A percentile compares a stretch with the other conserved stretches of the same genome.
phyloP scores from a whole-genome alignment of 2,888 invertebrate genomes.

The Catocala nupta region DNA sequence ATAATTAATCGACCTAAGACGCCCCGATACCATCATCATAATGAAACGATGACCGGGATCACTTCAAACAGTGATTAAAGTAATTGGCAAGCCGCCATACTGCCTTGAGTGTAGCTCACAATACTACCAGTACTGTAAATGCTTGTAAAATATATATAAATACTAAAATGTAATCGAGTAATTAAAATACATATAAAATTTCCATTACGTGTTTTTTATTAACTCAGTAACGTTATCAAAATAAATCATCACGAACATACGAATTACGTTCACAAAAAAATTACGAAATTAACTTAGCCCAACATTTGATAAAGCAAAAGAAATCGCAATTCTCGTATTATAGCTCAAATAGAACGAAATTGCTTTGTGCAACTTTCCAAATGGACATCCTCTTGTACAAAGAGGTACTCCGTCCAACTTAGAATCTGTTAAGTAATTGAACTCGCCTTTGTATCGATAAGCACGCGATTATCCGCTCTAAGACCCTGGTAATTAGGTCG shows the following conservation, averaged over 20 bases:
- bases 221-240: no score
- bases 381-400: conserved; percentile 55
- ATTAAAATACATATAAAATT: no score
- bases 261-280: background rate
- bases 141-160: no score
- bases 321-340: conserved; percentile 42
- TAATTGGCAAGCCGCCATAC: no score
- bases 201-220: no score
- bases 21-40: no score
- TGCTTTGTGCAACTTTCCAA: conserved; percentile 57
- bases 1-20: no score
- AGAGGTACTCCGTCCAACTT: conserved; percentile 52
- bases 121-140: no score
- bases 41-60: no score
- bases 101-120: no score
- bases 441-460: conserved; percentile 49
- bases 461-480: conserved; percentile 46
- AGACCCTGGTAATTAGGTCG: conserved; percentile 23
- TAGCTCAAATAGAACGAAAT: conserved; percentile 38
- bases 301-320: conserved; percentile 31
- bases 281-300: conserved; percentile 2
- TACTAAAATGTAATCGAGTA: no score
- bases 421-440: conserved; percentile 60
- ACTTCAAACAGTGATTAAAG: no score
- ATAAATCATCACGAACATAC: background rate